Percentiles rank a stretch among this genome's conserved stretches.
Evolutionary conservation across 2,113 vertebrate species (phyloP).

Genomic region (Cairina moschata): DNA sequence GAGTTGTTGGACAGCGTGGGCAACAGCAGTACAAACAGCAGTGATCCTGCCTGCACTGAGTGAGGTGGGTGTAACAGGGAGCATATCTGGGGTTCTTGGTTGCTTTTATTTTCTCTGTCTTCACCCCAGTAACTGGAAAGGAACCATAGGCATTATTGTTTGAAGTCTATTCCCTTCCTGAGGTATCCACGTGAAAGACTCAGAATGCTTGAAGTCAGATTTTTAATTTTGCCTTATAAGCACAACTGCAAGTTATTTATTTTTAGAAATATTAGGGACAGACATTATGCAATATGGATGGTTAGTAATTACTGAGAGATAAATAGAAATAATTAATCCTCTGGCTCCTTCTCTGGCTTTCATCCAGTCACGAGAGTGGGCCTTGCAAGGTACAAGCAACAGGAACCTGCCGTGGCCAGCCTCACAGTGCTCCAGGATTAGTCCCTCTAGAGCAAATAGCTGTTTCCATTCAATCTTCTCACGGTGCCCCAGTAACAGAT

Average conservation of each 20-base stretch:
- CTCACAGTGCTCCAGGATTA: background rate
- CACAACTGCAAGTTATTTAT: background rate
- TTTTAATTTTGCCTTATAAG: background rate
- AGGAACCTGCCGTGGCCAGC: background rate
- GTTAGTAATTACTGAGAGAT: background rate
- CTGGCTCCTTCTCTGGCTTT: background rate
- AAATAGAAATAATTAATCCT: constrained; percentile 2
- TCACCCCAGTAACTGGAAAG: background rate
- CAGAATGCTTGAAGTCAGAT: background rate
- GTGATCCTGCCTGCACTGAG: background rate
- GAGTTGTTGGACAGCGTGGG: background rate
- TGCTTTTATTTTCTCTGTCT: background rate
- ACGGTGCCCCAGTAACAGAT: background rate
- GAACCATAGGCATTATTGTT: background rate
- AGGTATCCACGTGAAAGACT: background rate
- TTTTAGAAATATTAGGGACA: constrained; percentile 1
- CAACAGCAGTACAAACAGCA: background rate
- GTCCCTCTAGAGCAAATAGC: background rate
- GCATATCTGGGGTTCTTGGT: fast-evolving
- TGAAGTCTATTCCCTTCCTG: background rate
- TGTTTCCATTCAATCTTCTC: background rate
- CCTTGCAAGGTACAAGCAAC: background rate
- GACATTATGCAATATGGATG: background rate
- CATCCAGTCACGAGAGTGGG: background rate
- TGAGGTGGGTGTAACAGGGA: background rate